Base-by-base conservation (phyloP, 2,797 vertebrate species). In the Eupleurogrammus muticus region DNA sequence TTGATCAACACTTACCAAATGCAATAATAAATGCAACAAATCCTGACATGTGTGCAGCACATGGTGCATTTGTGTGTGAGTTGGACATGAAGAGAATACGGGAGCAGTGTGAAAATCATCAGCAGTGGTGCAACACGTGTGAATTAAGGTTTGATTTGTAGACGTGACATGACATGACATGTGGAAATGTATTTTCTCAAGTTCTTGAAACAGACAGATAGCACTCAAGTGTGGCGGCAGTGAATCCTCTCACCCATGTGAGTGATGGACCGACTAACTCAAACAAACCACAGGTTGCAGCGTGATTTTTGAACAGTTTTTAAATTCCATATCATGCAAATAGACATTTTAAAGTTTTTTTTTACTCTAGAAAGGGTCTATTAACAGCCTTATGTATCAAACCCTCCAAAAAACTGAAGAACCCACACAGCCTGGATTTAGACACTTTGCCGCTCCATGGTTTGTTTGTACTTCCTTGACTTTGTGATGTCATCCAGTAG, bases 41-140 rank as follows among this genome's bases (percentile, higher is more conserved):
- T 58, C 10, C 34, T 34, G 14, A n/a, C 17, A 28, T 55, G 49
- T 69, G n/a, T 42, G 0, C 14, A 59, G 17, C 1, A 0, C 14
- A 13, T 0, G 5, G 5, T 14, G 5, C 17, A 32, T 61, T 12
- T 58, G 20, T 44, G 35, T 48, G 9, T 2, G 0, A 21, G 14
- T 28, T 2, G 5, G 36, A 63, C 7, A 2, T 19, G 70, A 11
- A 34, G 10, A 66, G 1, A 55, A 24, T 5, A 49, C 17, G 28
- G 3, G 17, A 56, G 12, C 23, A 20, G 35, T 64, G 63, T 71
- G 54, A 67, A 72, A 64, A 58, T 57, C 20, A 48, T 60, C 19
- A 20, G 7, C 1, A 1, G 49, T 35, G 12, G 46, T 69, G 51
- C 19, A 36, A 38, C 11, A 61, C 32, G 40, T 63, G 14, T 38